These are phyloP conservation scores for Portevinia maculata DNA, from an alignment of 2,888 invertebrate genomes.

Conservation along the genomic window DNA sequence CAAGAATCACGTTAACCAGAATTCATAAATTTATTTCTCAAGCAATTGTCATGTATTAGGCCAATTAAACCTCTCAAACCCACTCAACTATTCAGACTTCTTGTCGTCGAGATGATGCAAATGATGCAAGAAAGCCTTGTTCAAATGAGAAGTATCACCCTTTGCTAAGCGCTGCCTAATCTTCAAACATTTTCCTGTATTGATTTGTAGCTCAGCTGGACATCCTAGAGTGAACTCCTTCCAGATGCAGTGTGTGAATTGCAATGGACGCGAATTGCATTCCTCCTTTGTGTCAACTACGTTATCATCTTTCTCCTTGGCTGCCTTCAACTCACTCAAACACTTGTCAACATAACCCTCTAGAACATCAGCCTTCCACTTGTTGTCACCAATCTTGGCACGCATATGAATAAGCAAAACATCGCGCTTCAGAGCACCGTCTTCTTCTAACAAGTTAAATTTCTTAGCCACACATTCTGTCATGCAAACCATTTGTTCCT, in stretches of 20 bases:
- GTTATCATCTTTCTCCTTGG: slow-evolving; percentile 5
- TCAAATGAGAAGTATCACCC: slow-evolving; percentile 66
- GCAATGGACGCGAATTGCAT: slow-evolving; percentile 75
- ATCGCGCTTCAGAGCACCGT: slow-evolving; percentile 75
- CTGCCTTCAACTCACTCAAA: slow-evolving; percentile 61
- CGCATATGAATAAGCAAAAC: slow-evolving; percentile 66
- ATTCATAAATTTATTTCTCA: background rate
- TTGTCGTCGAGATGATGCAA: slow-evolving; percentile 60
- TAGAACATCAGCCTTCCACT: slow-evolving; percentile 73
- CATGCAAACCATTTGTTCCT: slow-evolving; percentile 75
- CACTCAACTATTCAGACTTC: slow-evolving; percentile 8
- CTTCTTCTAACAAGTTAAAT: slow-evolving; percentile 72
- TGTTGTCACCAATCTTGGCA: slow-evolving; percentile 61
- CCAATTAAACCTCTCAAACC: background rate
- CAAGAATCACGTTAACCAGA: no score
- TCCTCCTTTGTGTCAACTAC: slow-evolving; percentile 25
- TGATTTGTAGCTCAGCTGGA: slow-evolving; percentile 75
- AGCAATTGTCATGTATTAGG: background rate
- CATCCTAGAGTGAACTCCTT: slow-evolving; percentile 75
- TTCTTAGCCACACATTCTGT: slow-evolving; percentile 76
- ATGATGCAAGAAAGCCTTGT: slow-evolving; percentile 73
- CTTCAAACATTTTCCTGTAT: slow-evolving; percentile 75
- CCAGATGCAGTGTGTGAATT: slow-evolving; percentile 76
- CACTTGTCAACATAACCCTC: slow-evolving; percentile 76
- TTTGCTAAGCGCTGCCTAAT: slow-evolving; percentile 75